Base-by-base conservation (phyloP, 1,140 invertebrate species). In the Drosophila varians region DNA sequence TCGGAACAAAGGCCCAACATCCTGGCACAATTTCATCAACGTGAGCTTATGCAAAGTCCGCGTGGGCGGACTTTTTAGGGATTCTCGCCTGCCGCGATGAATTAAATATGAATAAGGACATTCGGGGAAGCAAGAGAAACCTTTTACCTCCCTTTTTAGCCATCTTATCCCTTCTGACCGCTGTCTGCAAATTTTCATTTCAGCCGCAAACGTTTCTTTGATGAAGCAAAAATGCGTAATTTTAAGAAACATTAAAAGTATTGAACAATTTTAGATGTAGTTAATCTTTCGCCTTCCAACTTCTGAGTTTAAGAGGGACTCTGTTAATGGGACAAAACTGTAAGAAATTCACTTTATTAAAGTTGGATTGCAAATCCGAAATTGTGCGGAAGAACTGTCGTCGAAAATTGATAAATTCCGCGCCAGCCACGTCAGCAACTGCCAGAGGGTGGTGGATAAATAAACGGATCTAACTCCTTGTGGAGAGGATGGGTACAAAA, bases 381-480 rank as follows among this genome's bases (percentile, higher is more conserved):
- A 71, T 70, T 70, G 40, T 16, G 47, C 55, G 54, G 45, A 58
- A 52, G 14, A 23, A 51, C 53, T 54, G 46, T 31, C 31, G 43
- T 48, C 52, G 55, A 34, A 55, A 70, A 47, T 57, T 69, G 19
- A 69, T 71, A 77, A 77, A 61, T 73, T 82, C 49, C 46, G 18
- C 31, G 26, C 42, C 19, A 47, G 56, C 68, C 56, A 72, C 77
- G 55, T 80, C 70, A 77, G 38, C 74, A 69, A 23, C 12, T 54
- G n/a, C 38, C 53, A 51, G 40, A 16, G 23, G 23, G 21, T 49
- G 34, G 34, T 14, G 38, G 42, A 34, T 54, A 68, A 61, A 72
- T 72, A 48, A 31, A 36, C 18, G 31, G n/a, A 38, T n/a, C 38
- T 26, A 12, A 9, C 6, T 21, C 45, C 5, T 25, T 40, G 8